Percentiles rank a stretch among this genome's conserved stretches.
These are phyloP conservation scores for Philotrypesis tridentata DNA, from an alignment of 1,140 invertebrate species.

Conservation along the genomic window DNA sequence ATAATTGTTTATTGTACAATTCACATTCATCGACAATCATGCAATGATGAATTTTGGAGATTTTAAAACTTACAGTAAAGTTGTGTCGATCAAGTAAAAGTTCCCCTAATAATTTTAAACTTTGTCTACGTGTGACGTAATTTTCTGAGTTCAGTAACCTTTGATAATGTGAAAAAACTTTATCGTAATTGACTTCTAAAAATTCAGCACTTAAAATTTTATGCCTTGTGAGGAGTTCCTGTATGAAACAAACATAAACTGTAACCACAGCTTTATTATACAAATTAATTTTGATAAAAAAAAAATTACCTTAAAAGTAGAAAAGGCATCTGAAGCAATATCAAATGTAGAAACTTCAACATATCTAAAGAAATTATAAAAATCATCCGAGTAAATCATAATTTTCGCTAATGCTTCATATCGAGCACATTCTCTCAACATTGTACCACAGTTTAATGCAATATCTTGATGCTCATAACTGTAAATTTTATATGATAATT, in stretches of 20 bases:
- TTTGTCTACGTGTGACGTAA: conserved; percentile 98
- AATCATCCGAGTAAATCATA: conserved; percentile 97
- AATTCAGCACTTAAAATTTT: conserved; percentile 99
- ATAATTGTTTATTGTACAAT: conserved; percentile 8
- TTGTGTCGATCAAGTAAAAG: conserved; percentile 98
- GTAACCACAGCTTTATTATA: conserved; percentile 36
- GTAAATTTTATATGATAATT: conserved; percentile 58
- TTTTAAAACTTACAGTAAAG: conserved; percentile 87
- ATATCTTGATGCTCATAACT: conserved; percentile 99
- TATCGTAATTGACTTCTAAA: conserved; percentile 98
- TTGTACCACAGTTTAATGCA: conserved; percentile 98
- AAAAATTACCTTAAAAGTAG: conserved; percentile 95
- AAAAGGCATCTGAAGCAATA: conserved; percentile 99
- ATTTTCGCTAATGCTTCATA: conserved; percentile 99
- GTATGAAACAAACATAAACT: conserved; percentile 58
- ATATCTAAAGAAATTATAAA: conserved; percentile 99
- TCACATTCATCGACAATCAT: not conserved
- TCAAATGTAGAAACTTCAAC: conserved; percentile 99
- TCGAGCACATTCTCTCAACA: conserved; percentile 98
- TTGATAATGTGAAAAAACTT: conserved; percentile 98
- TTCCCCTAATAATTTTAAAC: conserved; percentile 97
- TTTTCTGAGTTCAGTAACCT: conserved; percentile 98
- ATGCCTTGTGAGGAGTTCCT: conserved; percentile 99
- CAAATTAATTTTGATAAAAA: not conserved
- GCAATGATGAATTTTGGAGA: not conserved